Evolutionary conservation across 2,797 vertebrate genomes (phyloP), one percentile per base, ranked within the genome.

Genomic region (Myotis planiceps): DNA sequence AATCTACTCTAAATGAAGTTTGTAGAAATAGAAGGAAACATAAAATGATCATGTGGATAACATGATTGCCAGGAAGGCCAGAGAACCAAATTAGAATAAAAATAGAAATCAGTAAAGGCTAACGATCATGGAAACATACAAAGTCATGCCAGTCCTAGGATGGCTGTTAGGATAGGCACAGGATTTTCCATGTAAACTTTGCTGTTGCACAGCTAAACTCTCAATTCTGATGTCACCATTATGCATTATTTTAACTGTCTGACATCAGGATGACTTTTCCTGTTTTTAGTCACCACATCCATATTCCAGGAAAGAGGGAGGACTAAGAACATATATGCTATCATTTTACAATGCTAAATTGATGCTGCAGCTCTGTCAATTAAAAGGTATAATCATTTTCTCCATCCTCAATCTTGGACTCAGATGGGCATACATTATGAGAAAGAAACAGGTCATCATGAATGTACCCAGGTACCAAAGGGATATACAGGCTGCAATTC

Each of bases 1-100:
- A 9, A 74, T 14, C 3, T 53, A 84, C 19, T 75, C 21, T 66
- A n/a, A n/a, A 88, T 83, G 74, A 79, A 19, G 49, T 82, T 69
- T 19, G 55, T 14, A 83, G 15, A 55, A 60, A 32, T 32, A 84
- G 19, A 74, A 53, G 68, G 16, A 79, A 75, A 34, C 6, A 85
- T 39, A 95, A 84, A 85, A 45, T 2, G 37, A 53, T 45, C 10
- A 34, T 39, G 25, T 60, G 29, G 42, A 4, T 63, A 84, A 66
- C 8, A 32, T 39, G 29, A 60, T 53, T 79, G 29, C 21, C 19
- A 85, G 16, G 51, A 65, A 76, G 23, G 2, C 16, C 27, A 92
- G 51, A 15, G 1, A 16, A 51, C 23, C 10, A 13, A 25, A 14
- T 27, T 34, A 58, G 65, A 90, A 86, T 14, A n/a, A 79, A 95